phyloP scores from a whole-genome alignment of 1,140 invertebrate species.

The Gryon sp. region DNA sequence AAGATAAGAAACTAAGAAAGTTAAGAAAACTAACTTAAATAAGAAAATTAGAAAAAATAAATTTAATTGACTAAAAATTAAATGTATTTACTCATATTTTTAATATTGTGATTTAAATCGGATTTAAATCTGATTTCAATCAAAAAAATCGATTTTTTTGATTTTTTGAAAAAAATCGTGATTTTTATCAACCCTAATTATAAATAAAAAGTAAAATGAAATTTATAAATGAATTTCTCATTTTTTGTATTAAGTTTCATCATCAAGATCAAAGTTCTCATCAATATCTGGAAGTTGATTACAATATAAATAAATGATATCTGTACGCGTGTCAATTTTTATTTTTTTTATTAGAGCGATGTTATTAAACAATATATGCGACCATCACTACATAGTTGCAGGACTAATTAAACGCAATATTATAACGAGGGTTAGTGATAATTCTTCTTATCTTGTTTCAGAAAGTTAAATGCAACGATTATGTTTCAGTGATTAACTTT shows the following conservation, averaged over 20 bases:
- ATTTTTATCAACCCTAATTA: no score
- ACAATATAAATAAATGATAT: conserved; percentile 39
- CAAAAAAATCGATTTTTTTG: no score
- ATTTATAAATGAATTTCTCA: no score
- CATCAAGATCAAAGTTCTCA: conserved; percentile 11
- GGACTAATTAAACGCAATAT: conserved; percentile 60
- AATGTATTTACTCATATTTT: no score
- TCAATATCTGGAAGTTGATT: conserved; percentile 7
- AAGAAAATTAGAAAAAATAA: no score
- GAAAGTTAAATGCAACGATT: conserved; percentile 24
- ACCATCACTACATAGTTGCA: conserved; percentile 48
- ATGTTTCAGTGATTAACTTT: conserved; percentile 40
- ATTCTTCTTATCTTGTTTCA: conserved; percentile 48
- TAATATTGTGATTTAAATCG: no score
- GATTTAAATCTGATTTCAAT: no score
- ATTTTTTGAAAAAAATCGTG: no score
- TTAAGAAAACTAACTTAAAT: no score
- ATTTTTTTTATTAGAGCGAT: conserved; percentile 4
- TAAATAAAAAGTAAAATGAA: no score
- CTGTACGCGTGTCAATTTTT: conserved; percentile 45
- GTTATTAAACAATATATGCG: conserved; percentile 19
- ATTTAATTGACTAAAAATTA: no score
- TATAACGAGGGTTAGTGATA: conserved; percentile 55
- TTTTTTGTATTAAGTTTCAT: conserved; percentile 20
- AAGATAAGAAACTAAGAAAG: no score